Conservation (phyloP, 2,888 invertebrate genomes). For the Latrodectus hesperus region DNA sequence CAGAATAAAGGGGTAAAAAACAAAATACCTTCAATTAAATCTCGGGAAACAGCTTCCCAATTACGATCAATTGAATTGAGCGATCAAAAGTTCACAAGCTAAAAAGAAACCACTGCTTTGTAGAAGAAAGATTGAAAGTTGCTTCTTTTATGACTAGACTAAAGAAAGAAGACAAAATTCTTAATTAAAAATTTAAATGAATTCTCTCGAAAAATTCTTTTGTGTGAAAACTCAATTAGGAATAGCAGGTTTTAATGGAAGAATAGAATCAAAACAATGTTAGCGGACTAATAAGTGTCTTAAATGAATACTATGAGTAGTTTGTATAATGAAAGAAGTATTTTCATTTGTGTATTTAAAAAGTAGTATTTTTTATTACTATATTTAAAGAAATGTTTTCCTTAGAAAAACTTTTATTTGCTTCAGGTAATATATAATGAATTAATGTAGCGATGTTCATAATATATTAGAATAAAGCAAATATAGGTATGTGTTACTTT, state of each 20-base stretch:
- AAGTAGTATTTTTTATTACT: no score
- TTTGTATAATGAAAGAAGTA: background rate
- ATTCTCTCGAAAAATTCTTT: conserved; percentile 47
- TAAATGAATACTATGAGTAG: conserved; percentile 4
- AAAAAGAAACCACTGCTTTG: background rate
- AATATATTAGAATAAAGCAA: no score
- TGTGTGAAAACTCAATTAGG: conserved; percentile 42
- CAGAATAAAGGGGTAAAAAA: background rate
- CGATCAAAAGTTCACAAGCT: conserved; percentile 38
- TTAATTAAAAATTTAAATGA: conserved; percentile 66
- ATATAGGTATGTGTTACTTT: no score
- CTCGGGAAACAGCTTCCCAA: conserved; percentile 48
- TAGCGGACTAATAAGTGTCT: background rate
- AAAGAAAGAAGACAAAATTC: conserved; percentile 25
- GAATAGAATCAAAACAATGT: conserved; percentile 4
- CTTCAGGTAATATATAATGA: no score
- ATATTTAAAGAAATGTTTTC: no score
- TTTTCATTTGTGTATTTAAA: no score
- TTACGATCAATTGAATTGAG: conserved; percentile 34
- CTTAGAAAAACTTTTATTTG: no score
- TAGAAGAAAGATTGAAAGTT: conserved; percentile 18
- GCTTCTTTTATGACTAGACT: conserved; percentile 28
- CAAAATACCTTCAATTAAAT: conserved; percentile 49
- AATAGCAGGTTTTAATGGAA: conserved; percentile 30
- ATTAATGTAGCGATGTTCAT: no score